Percentiles rank a stretch among this genome's conserved stretches.
These are phyloP conservation scores for Callipepla squamata DNA, from an alignment of 2,113 vertebrate species.

Conservation along the genomic window DNA sequence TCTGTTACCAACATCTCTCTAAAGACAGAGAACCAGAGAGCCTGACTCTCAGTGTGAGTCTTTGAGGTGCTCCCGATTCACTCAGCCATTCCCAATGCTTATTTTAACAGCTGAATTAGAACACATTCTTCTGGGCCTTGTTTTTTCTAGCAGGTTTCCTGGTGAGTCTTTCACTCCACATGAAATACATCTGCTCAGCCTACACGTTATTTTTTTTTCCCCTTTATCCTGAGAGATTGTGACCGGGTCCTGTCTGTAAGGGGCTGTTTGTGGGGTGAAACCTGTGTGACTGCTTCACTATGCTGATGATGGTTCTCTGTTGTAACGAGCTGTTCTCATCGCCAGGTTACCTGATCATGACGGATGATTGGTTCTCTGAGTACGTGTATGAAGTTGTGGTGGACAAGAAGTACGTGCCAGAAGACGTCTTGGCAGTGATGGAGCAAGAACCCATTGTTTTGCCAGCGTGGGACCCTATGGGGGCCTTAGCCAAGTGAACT, in stretches of 20 bases:
- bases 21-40: neutral
- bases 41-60: neutral
- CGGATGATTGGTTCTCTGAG: constrained; percentile 96
- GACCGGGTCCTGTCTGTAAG: constrained; percentile 7
- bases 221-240: neutral
- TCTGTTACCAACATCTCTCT: neutral
- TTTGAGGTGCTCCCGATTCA: neutral
- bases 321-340: neutral
- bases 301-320: neutral
- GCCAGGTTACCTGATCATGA: constrained; percentile 97
- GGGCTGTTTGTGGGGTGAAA: neutral
- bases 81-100: neutral
- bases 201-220: accelerated
- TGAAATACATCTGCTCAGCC: neutral
- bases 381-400: constrained; percentile 97
- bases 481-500: constrained; percentile 87
- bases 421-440: constrained; percentile 89
- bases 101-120: neutral
- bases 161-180: neutral
- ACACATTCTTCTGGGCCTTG: neutral
- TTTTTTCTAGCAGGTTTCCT: neutral
- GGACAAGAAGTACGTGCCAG: constrained; percentile 87
- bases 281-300: neutral
- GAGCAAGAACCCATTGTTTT: constrained; percentile 89
- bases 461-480: constrained; percentile 99